phyloP scores from a whole-genome alignment of 2,113 vertebrate species.

The Onychostruthus taczanowskii region DNA sequence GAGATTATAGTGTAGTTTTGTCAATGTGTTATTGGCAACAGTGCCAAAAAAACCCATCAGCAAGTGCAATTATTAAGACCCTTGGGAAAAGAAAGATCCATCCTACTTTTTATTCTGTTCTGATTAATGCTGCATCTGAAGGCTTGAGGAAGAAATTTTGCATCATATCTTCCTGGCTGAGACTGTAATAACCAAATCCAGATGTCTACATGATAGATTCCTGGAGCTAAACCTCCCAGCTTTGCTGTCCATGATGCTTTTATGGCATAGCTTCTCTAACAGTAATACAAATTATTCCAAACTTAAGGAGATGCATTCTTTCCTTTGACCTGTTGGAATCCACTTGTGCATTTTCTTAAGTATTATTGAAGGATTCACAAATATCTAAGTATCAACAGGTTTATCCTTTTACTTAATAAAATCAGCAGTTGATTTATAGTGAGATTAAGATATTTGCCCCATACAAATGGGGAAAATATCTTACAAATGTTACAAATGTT shows the following conservation, averaged over 20 bases:
- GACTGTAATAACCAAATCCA: background rate
- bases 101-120: background rate
- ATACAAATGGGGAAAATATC: too few relatives aligned
- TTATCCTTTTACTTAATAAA: background rate
- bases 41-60: background rate
- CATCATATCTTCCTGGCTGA: background rate
- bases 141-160: background rate
- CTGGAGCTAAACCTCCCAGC: background rate
- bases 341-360: background rate
- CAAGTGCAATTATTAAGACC: background rate
- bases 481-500: background rate
- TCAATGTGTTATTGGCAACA: background rate
- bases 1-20: background rate
- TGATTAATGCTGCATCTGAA: background rate
- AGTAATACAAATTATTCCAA: background rate
- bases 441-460: background rate
- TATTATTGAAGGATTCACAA: background rate
- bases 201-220: background rate
- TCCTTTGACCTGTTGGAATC: background rate
- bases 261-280: background rate
- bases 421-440: background rate
- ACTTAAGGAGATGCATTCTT: background rate
- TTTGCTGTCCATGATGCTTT: background rate
- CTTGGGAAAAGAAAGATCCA: background rate
- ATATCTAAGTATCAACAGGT: background rate